These are phyloP conservation scores for Heliconius cydno DNA, from an alignment of 2,888 invertebrate genomes.

Conservation along the genomic window DNA sequence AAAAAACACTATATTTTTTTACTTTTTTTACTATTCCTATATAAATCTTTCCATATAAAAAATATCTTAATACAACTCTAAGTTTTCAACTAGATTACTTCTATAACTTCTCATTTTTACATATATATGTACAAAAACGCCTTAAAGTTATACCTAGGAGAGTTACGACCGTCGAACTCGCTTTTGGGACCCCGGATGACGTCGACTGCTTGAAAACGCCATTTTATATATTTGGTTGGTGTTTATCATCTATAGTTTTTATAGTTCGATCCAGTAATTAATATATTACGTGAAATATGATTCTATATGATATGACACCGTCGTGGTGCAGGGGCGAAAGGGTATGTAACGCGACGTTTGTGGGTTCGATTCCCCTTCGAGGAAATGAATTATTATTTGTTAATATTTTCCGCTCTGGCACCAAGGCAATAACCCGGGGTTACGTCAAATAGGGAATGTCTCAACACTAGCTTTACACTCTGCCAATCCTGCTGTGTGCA, in stretches of 20 bases:
- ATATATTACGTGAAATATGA: not conserved
- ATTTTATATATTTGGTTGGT: not conserved
- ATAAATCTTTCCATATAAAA: not conserved
- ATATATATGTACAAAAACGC: not conserved
- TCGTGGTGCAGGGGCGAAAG: no score
- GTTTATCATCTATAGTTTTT: conserved; percentile 6
- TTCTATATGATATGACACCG: not conserved
- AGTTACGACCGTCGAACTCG: conserved; percentile 9
- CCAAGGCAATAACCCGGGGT: no score
- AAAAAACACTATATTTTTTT: not conserved
- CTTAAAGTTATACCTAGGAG: conserved; percentile 4
- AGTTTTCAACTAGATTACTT: not conserved
- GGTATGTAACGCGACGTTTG: no score
- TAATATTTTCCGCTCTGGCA: no score
- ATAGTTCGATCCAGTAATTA: not conserved
- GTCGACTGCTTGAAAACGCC: conserved; percentile 17
- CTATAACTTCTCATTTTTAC: not conserved
- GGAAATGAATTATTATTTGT: no score
- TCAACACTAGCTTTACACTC: no score
- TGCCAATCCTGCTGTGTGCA: not conserved
- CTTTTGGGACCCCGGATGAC: conserved; percentile 19
- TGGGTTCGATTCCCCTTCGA: no score
- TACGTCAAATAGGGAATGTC: no score
- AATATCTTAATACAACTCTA: not conserved
- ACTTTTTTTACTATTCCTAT: no score